Conservation (phyloP, 2,888 invertebrate genomes). For the Dusona sp. region DNA sequence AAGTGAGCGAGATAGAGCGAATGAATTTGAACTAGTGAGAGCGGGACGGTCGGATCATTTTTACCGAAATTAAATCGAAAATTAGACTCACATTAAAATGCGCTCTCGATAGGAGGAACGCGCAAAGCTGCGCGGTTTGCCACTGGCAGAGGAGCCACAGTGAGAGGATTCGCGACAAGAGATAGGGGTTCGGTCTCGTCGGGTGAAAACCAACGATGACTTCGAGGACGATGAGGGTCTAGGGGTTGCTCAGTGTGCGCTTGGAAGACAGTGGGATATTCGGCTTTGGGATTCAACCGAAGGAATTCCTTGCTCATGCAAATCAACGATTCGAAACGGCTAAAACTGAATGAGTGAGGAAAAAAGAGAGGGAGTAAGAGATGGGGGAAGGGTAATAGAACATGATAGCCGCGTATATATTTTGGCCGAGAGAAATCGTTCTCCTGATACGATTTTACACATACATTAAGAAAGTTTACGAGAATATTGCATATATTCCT, state of each 20-base stretch:
- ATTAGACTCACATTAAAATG: conserved; percentile 83
- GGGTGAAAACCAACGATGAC: conserved; percentile 59
- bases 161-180: conserved; percentile 50
- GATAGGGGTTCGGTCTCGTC: conserved; percentile 61
- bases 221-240: conserved; percentile 68
- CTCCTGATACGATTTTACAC: neutral
- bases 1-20: conserved; percentile 50
- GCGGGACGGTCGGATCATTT: conserved; percentile 80
- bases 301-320: conserved; percentile 82
- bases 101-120: conserved; percentile 77
- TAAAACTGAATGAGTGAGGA: conserved; percentile 71
- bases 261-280: conserved; percentile 60
- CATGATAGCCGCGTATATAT: neutral
- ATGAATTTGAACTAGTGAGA: conserved; percentile 60
- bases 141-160: conserved; percentile 68
- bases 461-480: neutral
- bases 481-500: neutral
- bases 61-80: conserved; percentile 84
- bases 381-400: conserved; percentile 1
- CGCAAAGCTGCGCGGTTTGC: conserved; percentile 72
- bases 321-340: conserved; percentile 78
- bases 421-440: neutral
- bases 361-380: conserved; percentile 53
- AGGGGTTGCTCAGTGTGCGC: conserved; percentile 69
- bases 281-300: conserved; percentile 77